These are phyloP conservation scores for Pomatostomus ruficeps DNA, from an alignment of 2,113 vertebrate genomes.

Conservation along the genomic window DNA sequence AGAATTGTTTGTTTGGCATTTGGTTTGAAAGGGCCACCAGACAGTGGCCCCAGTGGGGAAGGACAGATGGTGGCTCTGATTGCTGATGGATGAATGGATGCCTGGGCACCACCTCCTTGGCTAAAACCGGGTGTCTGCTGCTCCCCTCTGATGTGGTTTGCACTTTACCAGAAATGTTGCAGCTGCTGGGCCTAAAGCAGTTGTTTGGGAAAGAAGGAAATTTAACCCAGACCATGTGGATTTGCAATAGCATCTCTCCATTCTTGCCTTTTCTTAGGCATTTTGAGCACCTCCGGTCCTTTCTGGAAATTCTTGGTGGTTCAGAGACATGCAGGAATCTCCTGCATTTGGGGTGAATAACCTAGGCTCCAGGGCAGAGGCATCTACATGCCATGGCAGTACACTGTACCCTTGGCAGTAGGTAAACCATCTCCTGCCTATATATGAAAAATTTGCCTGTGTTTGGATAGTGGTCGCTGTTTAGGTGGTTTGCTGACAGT, in stretches of 20 bases:
- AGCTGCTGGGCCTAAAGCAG: neutral
- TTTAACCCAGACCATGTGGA: neutral
- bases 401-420: neutral
- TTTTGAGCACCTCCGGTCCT: rapidly evolving
- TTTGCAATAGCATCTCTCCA: neutral
- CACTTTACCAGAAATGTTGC: neutral
- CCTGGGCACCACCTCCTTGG: neutral
- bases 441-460: neutral
- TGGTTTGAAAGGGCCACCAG: neutral
- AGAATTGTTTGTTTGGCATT: neutral
- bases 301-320: neutral
- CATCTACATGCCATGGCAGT: neutral
- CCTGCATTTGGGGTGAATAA: neutral
- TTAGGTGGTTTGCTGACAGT: neutral
- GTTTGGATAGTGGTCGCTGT: neutral
- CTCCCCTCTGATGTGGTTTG: neutral
- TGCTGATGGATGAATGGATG: neutral
- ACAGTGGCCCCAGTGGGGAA: neutral
- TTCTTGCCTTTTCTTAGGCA: neutral
- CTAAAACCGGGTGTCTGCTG: neutral
- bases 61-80: neutral
- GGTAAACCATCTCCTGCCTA: neutral
- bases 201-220: neutral
- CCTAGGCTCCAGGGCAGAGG: neutral
- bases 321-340: neutral